Percentiles rank a stretch among this genome's conserved stretches.
Conservation (phyloP, 2,797 vertebrate genomes). For the Spondyliosoma cantharus region DNA sequence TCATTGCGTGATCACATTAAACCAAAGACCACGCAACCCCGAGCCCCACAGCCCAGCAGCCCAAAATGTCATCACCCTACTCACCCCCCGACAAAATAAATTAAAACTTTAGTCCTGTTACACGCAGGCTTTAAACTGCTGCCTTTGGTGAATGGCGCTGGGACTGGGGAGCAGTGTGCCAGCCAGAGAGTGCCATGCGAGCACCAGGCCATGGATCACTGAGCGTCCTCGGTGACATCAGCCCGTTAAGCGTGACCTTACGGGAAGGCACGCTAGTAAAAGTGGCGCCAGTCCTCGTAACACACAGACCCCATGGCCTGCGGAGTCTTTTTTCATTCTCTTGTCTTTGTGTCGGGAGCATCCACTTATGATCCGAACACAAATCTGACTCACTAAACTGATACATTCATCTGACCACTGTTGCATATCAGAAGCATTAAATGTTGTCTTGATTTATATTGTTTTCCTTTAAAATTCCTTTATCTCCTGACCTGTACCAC, state of each 20-base stretch:
- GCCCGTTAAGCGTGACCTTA: constrained; percentile 74
- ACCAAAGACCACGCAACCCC: constrained; percentile 54
- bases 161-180: constrained; percentile 46
- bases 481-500: constrained; percentile 85
- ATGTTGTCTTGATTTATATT: not conserved
- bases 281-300: constrained; percentile 68
- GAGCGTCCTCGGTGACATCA: constrained; percentile 67
- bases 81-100: constrained; percentile 49
- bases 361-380: constrained; percentile 12
- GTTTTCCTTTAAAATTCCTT: not conserved
- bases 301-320: constrained; percentile 65
- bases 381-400: not conserved
- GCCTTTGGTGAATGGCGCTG: constrained; percentile 57
- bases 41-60: constrained; percentile 43
- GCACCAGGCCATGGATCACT: constrained; percentile 67
- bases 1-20: constrained; percentile 66
- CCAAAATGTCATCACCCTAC: constrained; percentile 39
- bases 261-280: constrained; percentile 70
- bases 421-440: not conserved
- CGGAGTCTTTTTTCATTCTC: constrained; percentile 27
- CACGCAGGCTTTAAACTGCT: constrained; percentile 60
- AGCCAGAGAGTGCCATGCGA: constrained; percentile 60
- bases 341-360: constrained; percentile 21
- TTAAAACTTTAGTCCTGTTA: constrained; percentile 45
- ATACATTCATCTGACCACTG: not conserved